Base-by-base conservation (phyloP, 2,113 vertebrate species). In the Pteropus alecto region DNA sequence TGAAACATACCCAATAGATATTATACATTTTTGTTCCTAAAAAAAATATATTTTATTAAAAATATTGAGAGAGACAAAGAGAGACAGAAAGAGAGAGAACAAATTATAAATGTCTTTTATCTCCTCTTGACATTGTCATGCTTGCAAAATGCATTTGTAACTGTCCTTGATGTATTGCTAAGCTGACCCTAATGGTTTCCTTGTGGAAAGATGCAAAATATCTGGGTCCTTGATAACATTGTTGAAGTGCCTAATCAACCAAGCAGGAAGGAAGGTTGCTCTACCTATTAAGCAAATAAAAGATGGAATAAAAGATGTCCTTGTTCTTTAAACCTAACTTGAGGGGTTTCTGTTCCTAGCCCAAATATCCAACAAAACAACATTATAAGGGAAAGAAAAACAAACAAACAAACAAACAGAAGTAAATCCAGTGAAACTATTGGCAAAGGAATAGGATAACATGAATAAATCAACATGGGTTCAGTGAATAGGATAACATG, bases 11-110 rank as follows among this genome's bases (percentile, higher is more conserved):
- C 33, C 73, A 58, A 16, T 19, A 73, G 48, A 16, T 48, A 78
- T 67, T 56, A 84, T 11, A 12, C n/a, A 65, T 43, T 96, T 96
- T 89, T 89, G 46, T 84, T 65, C 63, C 33, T 89, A 89, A 65
- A 79, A 28, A 65, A 79, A 28, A 58, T 83, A 78, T 61, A 54
- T 84, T 71, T 56, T 94, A 71, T 78, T 48, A 21, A 92, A 92
- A 88, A 56, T 76, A 46, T 67, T 8, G 58, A 35, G 12, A 38
- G 5, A 51, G 14, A 56, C 6, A 7, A 14, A 61, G 2, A 73
- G 24, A 51, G 26, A 67, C 22, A 48, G 24, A 16, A 14, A 79
- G 48, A 33, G 41, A 43, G 9, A 86, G 6, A 21, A 70, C 18
- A 70, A 82, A 83, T 83, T 83, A 9, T 9, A 21, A 90, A 51